Evolutionary conservation across 2,113 vertebrate genomes (phyloP).

Genomic region (Gopherus evgoodei): DNA sequence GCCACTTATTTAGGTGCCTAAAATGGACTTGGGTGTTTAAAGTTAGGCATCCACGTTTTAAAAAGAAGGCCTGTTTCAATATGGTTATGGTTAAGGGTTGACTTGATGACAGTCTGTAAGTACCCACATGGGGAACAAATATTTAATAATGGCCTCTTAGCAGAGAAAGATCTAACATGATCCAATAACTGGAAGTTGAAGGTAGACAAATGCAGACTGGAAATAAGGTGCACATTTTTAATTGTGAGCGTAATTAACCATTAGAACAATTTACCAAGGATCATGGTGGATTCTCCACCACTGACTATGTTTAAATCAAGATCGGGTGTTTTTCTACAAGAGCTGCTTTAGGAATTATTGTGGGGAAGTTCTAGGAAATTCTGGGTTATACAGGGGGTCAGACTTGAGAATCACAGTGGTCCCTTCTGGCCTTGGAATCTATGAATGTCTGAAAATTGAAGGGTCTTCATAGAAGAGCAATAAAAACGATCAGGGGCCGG

Average conservation of each 20-base stretch:
- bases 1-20: background rate
- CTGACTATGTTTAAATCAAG: background rate
- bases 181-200: background rate
- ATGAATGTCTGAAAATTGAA: background rate
- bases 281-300: background rate
- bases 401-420: background rate
- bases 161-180: background rate
- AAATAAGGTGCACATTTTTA: background rate
- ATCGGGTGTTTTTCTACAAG: background rate
- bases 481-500: background rate
- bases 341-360: background rate
- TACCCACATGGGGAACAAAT: background rate
- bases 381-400: background rate
- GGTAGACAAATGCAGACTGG: background rate
- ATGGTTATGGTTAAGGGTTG: background rate
- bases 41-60: background rate
- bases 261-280: background rate
- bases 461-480: background rate
- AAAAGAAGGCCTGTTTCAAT: background rate
- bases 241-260: background rate
- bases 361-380: background rate
- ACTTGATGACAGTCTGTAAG: background rate
- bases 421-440: background rate
- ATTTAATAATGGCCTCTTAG: background rate
- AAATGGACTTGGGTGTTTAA: background rate